A percentile compares a stretch with the other conserved stretches of the same genome.
These are phyloP conservation scores for Nettapus auritus DNA, from an alignment of 2,113 vertebrate species.

Conservation along the genomic window DNA sequence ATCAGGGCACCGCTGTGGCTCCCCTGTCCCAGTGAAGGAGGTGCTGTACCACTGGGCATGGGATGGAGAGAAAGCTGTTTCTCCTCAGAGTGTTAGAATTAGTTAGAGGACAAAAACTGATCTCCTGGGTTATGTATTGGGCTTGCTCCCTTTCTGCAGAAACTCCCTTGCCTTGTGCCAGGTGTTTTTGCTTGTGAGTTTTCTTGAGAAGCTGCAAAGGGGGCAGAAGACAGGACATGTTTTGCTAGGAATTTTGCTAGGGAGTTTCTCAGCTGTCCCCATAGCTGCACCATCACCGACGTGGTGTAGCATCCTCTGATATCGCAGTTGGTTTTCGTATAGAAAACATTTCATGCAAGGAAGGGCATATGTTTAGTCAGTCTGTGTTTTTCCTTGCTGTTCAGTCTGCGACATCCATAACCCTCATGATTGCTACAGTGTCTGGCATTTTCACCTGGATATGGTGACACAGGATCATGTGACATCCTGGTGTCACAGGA, in stretches of 20 bases:
- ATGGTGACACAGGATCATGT: background rate
- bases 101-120: background rate
- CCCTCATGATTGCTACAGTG: background rate
- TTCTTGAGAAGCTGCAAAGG: background rate
- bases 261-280: background rate
- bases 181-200: background rate
- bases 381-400: background rate
- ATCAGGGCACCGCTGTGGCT: background rate
- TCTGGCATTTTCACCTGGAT: background rate
- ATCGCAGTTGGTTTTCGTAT: fast-evolving
- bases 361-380: background rate
- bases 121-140: background rate
- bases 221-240: background rate
- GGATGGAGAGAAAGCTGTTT: background rate
- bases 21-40: background rate
- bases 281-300: background rate
- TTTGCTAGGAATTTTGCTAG: background rate
- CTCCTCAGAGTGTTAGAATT: background rate
- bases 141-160: too few species aligned
- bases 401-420: background rate
- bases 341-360: background rate
- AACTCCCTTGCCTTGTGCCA: too few species aligned
- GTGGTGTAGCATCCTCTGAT: fast-evolving
- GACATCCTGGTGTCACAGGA: too few species aligned
- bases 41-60: background rate